Conservation (phyloP, 2,888 invertebrate genomes). For the Serrognathus titanus region DNA sequence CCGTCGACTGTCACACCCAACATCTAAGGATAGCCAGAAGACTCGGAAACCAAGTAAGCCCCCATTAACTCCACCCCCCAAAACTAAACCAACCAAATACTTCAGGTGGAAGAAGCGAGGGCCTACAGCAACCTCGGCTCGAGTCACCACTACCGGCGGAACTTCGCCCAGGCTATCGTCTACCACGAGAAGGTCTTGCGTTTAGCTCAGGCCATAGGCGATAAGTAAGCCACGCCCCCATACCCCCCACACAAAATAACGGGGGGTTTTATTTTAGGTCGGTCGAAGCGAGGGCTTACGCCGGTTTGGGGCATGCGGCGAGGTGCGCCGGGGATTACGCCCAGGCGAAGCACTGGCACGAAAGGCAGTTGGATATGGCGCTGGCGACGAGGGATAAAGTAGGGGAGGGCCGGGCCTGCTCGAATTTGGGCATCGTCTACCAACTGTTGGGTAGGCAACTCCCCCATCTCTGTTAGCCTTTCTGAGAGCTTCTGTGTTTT, state of each 20-base stretch:
- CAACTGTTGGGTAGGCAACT: constrained; percentile 47
- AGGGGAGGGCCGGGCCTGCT: constrained; percentile 92
- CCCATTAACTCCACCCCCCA: too few species aligned
- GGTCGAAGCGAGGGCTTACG: constrained; percentile 92
- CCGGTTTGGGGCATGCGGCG: constrained; percentile 94
- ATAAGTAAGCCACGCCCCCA: constrained; percentile 48
- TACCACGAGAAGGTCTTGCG: constrained; percentile 91
- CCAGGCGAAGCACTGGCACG: constrained; percentile 94
- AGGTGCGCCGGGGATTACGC: constrained; percentile 72
- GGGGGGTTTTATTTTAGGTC: constrained; percentile 52
- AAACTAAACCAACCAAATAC: constrained; percentile 7
- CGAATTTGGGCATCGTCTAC: constrained; percentile 93
- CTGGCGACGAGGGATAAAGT: constrained; percentile 88
- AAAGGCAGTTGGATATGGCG: constrained; percentile 92
- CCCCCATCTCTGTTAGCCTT: neutral
- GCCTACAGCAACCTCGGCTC: constrained; percentile 93
- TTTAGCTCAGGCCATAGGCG: constrained; percentile 86
- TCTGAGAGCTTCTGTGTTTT: neutral
- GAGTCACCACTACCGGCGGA: constrained; percentile 87
- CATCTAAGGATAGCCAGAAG: constrained; percentile 86
- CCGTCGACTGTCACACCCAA: constrained; percentile 93
- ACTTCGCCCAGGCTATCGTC: constrained; percentile 89
- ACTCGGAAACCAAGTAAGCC: constrained; percentile 73
- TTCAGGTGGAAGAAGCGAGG: constrained; percentile 85
- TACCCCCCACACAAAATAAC: neutral